Percentiles rank a stretch among this genome's conserved stretches.
These are phyloP conservation scores for Turdus rufiventris DNA, from an alignment of 2,113 vertebrate species.

Conservation along the genomic window DNA sequence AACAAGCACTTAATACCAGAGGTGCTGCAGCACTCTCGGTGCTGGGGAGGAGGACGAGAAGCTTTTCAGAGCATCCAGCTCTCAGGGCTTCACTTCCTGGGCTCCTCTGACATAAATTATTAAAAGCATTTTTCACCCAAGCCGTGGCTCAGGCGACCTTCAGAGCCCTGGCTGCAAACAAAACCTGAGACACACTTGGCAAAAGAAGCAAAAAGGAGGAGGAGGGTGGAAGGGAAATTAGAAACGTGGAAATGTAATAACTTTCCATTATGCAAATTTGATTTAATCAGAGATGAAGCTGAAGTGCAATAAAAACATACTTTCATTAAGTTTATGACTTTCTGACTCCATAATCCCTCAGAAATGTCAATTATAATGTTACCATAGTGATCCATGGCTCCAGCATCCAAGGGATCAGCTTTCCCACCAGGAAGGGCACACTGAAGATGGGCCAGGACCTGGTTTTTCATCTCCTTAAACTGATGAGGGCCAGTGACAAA, in stretches of 20 bases:
- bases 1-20: neutral
- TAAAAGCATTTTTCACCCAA: conserved; percentile 47
- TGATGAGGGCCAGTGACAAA: fast-evolving
- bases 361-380: conserved; percentile 69
- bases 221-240: conserved; percentile 47
- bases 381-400: conserved; percentile 67
- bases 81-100: neutral
- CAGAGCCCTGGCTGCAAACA: conserved; percentile 28
- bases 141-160: neutral
- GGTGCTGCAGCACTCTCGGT: neutral
- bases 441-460: neutral
- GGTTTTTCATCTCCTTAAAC: neutral
- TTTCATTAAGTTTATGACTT: conserved; percentile 83
- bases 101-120: conserved; percentile 40
- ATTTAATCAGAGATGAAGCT: conserved; percentile 79
- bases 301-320: conserved; percentile 75
- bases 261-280: conserved; percentile 79
- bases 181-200: conserved; percentile 24
- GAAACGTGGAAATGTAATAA: conserved; percentile 79
- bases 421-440: neutral
- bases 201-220: neutral
- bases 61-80: neutral
- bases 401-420: conserved; percentile 12
- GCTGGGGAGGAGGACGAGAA: neutral
- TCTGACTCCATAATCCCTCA: conserved; percentile 51